Evolutionary conservation across 2,888 invertebrate species (phyloP).

Genomic region (Hedya salicella): DNA sequence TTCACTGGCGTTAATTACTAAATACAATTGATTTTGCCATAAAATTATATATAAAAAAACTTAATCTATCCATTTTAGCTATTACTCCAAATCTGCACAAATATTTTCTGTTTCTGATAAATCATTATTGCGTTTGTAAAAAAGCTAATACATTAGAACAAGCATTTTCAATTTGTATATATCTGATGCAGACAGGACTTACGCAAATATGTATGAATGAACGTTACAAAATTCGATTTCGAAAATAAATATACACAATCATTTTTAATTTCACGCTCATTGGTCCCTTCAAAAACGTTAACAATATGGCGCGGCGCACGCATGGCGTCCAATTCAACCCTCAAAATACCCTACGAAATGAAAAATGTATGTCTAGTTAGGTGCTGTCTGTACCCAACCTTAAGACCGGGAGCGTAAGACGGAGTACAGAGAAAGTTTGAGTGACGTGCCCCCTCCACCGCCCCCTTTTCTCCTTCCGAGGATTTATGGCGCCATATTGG

Average conservation of each 20-base stretch:
- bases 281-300: constrained; percentile 36
- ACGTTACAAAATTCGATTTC: constrained; percentile 27
- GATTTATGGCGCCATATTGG: constrained; percentile 86
- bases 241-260: constrained; percentile 19
- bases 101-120: too few species aligned
- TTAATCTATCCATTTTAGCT: too few species aligned
- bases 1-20: too few species aligned
- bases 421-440: constrained; percentile 85
- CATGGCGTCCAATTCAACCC: constrained; percentile 45
- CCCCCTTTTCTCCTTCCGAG: constrained; percentile 70
- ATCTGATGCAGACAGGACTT: too few species aligned
- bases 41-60: too few species aligned
- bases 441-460: constrained; percentile 81
- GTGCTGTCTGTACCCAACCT: constrained; percentile 78
- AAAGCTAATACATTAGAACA: too few species aligned
- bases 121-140: too few species aligned
- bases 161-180: background rate
- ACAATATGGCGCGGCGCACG: constrained; percentile 52
- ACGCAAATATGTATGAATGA: background rate
- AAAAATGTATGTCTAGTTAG: constrained; percentile 59
- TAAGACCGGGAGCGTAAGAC: constrained; percentile 77
- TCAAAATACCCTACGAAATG: constrained; percentile 51
- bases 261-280: constrained; percentile 42
- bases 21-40: too few species aligned
- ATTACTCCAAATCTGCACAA: too few species aligned